Evolutionary conservation across 2,888 invertebrate genomes (phyloP).

Genomic region (Pollenia amentaria): DNA sequence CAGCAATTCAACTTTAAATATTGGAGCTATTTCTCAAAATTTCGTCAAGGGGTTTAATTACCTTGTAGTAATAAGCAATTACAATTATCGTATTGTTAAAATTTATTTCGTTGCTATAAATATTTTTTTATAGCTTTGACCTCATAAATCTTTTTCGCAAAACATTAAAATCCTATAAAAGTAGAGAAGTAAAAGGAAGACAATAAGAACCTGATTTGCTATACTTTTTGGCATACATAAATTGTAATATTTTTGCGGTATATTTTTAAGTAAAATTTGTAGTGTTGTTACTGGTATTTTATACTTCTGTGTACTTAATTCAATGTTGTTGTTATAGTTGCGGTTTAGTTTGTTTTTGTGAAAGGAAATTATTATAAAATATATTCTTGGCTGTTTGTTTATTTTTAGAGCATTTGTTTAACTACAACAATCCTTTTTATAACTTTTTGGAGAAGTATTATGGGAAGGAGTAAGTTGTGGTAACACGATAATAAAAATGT

Average conservation of each 20-base stretch:
- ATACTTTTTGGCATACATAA: conserved; percentile 35
- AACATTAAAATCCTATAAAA: conserved; percentile 26
- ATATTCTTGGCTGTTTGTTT: background rate
- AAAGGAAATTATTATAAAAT: conserved; percentile 57
- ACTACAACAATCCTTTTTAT: background rate
- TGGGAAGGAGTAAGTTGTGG: too few relatives aligned
- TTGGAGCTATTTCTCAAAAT: background rate
- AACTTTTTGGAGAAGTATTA: too few relatives aligned
- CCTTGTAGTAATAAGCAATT: conserved; percentile 18
- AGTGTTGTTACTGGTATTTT: conserved; percentile 19
- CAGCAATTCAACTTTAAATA: too few relatives aligned
- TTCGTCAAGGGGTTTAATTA: conserved; percentile 35
- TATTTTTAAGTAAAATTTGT: conserved; percentile 41
- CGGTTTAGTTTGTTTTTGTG: conserved; percentile 50
- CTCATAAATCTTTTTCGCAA: conserved; percentile 44
- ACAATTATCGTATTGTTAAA: conserved; percentile 55
- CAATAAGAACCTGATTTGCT: conserved; percentile 49
- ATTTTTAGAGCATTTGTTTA: background rate
- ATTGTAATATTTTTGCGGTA: conserved; percentile 51
- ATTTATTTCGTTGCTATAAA: conserved; percentile 25
- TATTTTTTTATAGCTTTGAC: conserved; percentile 38
- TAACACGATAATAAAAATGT: too few relatives aligned
- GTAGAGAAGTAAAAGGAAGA: background rate
- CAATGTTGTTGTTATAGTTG: background rate
- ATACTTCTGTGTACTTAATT: conserved; percentile 8